These are phyloP conservation scores for Boloria selene DNA, from an alignment of 2,888 invertebrate species.

Conservation along the genomic window DNA sequence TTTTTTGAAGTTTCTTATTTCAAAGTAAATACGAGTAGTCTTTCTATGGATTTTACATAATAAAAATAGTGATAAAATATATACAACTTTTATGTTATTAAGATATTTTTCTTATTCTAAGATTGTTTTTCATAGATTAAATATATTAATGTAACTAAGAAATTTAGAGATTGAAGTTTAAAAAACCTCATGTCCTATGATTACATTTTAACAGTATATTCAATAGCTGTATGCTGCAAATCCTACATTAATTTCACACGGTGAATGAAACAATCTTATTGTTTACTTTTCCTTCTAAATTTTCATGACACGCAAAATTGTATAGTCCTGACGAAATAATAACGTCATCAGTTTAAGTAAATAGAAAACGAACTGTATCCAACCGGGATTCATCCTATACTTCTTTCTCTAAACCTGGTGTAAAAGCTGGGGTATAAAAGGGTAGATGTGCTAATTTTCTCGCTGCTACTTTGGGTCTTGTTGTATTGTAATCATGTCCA, in stretches of 20 bases:
- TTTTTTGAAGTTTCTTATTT: no score
- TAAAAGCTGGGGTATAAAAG: slow-evolving; percentile 43
- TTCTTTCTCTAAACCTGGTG: slow-evolving; percentile 72
- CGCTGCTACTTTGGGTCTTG: slow-evolving; percentile 17
- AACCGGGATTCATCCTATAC: slow-evolving; percentile 71
- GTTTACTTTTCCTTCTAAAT: slow-evolving; percentile 31
- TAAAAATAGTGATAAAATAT: no score
- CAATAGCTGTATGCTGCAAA: background rate
- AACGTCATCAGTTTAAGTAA: slow-evolving; percentile 73
- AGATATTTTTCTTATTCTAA: no score
- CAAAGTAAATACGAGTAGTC: no score
- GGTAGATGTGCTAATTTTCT: slow-evolving; percentile 39
- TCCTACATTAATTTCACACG: background rate
- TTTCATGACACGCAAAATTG: slow-evolving; percentile 40
- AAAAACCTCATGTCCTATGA: no score
- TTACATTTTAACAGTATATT: no score
- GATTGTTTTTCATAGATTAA: no score
- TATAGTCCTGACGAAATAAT: slow-evolving; percentile 68
- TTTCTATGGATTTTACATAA: no score
- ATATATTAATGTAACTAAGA: no score
- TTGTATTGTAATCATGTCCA: slow-evolving; percentile 34
- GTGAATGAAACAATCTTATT: slow-evolving; percentile 25
- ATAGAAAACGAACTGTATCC: slow-evolving; percentile 76
- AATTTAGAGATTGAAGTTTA: no score
- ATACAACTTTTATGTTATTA: no score